Base-by-base conservation (phyloP, 37 sponge, comb jelly and placozoan species). In the Agelas oroides region DNA sequence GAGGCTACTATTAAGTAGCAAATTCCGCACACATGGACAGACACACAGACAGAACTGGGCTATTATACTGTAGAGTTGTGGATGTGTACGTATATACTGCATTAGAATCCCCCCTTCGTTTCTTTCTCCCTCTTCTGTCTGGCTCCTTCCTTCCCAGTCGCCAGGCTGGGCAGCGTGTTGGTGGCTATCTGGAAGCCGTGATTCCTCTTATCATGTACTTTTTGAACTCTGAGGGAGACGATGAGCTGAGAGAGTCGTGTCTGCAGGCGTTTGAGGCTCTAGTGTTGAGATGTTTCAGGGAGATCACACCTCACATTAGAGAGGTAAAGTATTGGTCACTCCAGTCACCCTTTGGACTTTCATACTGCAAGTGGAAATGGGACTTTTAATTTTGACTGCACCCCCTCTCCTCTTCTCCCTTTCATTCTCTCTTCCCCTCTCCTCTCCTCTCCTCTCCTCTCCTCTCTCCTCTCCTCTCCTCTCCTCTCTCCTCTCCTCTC, bases 181-280 rank as follows among this genome's bases (percentile, higher is more conserved):
- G 91, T 17, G 61, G 79, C 25, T 87, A 94, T 54, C 84, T 98
- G 36, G 55, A 74, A 14, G n/a, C 60, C 17, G 87, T 98, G 16
- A 72, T 98, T 25, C 95, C 99, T 19, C 86, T 92, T 14, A 86
- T 98, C 58, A 89, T 92, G 77, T 65, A 81, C 56, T 96, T 90
- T 68, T 60, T 91, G 28, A 72, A 79, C 19, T 66, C 76, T 1
- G 82, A 86, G 36, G 89, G 78, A 37, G 87, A 87, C 28, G 87
- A 89, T 13, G 99, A 98, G 55, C 84, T 98, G 64, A 94, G 89
- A 65, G 99, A 98, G 62, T 94, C 90, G 1, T 94, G 97, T 75
- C 80, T 96, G 41, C 99, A 98, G 81, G 88, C 95, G 1, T 89
- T 96, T 78, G 99, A 98, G 84, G 82, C 91, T 18, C 68, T 96